These are phyloP conservation scores for Gastracanthus pulcherrimus DNA, from an alignment of 2,888 invertebrate species.

Conservation along the genomic window DNA sequence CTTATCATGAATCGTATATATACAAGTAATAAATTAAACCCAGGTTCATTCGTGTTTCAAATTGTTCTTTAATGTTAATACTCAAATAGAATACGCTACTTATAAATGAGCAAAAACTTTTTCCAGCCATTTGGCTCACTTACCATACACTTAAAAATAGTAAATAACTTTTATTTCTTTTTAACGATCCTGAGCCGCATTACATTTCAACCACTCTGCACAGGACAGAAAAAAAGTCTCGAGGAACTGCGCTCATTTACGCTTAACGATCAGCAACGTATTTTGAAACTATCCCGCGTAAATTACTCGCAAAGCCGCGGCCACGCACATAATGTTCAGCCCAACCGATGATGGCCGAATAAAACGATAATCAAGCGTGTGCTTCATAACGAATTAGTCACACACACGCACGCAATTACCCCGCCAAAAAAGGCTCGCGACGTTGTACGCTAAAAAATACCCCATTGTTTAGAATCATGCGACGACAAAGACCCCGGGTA, in stretches of 20 bases:
- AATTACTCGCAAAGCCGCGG: background rate
- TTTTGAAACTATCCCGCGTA: background rate
- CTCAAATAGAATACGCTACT: background rate
- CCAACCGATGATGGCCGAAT: background rate
- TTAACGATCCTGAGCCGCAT: background rate
- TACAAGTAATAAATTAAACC: background rate
- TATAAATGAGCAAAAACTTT: background rate
- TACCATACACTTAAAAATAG: background rate
- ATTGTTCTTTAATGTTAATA: background rate
- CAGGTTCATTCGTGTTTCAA: background rate
- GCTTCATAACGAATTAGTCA: slow-evolving; percentile 13
- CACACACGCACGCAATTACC: background rate
- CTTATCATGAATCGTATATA: background rate
- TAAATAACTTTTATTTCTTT: background rate
- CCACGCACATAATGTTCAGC: background rate
- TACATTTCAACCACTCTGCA: background rate
- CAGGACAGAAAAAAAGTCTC: background rate
- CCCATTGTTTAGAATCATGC: slow-evolving; percentile 5
- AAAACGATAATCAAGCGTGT: slow-evolving; percentile 1
- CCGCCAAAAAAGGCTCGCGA: slow-evolving; percentile 1
- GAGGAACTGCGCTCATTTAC: background rate
- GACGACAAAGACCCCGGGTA: background rate
- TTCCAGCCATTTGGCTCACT: background rate
- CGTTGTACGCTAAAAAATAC: background rate
- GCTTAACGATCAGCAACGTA: background rate